These are phyloP conservation scores for Felis chaus DNA, from an alignment of 2,113 vertebrate genomes.

Conservation along the genomic window DNA sequence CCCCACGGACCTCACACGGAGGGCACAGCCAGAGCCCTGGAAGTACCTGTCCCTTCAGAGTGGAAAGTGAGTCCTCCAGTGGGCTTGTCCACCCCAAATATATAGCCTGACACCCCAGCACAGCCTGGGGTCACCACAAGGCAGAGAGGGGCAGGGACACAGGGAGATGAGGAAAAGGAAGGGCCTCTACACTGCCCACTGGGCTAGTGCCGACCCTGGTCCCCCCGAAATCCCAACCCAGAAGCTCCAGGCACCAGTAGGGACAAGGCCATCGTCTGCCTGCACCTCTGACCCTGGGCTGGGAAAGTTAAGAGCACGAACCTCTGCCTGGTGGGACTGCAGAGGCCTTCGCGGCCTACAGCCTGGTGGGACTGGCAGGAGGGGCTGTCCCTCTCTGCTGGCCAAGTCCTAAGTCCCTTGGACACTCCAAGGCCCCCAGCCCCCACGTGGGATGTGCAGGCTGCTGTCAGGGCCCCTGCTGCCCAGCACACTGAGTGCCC, in stretches of 20 bases:
- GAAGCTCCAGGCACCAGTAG: not conserved
- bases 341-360: not conserved
- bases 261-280: not conserved
- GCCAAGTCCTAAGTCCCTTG: not conserved
- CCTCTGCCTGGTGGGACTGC: accelerated
- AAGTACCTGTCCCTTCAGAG: not conserved
- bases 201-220: no score
- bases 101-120: not conserved
- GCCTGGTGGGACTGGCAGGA: not conserved
- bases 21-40: not conserved
- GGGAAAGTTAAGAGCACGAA: not conserved
- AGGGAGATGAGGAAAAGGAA: not conserved
- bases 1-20: not conserved
- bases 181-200: not conserved
- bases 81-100: not conserved
- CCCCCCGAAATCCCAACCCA: not conserved
- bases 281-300: not conserved
- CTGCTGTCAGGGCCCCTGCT: not conserved
- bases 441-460: not conserved
- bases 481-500: not conserved
- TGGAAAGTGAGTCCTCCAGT: not conserved
- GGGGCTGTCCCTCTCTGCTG: not conserved
- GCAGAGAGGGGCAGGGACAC: not conserved
- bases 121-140: not conserved
- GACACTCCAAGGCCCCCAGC: not conserved